A percentile compares a stretch with the other conserved stretches of the same genome.
Evolutionary conservation across 2,888 invertebrate species (phyloP).

Genomic region (Drosophila quasianomalipes): DNA sequence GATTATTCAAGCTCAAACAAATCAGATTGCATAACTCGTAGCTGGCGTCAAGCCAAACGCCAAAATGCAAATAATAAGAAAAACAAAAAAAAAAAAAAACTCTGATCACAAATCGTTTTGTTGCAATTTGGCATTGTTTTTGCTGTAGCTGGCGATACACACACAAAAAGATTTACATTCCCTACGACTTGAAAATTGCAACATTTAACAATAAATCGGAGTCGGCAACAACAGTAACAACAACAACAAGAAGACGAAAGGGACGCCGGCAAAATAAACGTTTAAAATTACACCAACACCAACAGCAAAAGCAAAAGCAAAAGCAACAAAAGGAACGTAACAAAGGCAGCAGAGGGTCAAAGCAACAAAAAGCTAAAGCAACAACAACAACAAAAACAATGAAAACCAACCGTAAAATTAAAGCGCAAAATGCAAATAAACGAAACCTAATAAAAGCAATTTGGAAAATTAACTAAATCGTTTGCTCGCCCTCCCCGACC

Average conservation of each 20-base stretch:
- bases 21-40: constrained; percentile 61
- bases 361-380: constrained; percentile 26
- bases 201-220: constrained; percentile 66
- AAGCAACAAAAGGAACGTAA: constrained; percentile 47
- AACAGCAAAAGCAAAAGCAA: constrained; percentile 2
- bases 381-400: constrained; percentile 13
- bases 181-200: constrained; percentile 75
- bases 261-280: constrained; percentile 36
- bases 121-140: constrained; percentile 63
- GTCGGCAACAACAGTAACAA: constrained; percentile 27
- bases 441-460: constrained; percentile 82
- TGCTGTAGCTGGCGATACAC: constrained; percentile 11
- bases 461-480: constrained; percentile 78
- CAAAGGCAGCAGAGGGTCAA: constrained; percentile 67
- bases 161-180: constrained; percentile 60
- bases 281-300: constrained; percentile 46
- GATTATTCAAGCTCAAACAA: constrained; percentile 48
- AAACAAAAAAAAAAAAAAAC: constrained; percentile 4
- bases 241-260: constrained; percentile 18
- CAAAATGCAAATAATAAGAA: constrained; percentile 22
- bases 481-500: constrained; percentile 36
- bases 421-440: constrained; percentile 82
- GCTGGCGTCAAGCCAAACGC: constrained; percentile 46
- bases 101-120: constrained; percentile 51
- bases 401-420: constrained; percentile 69